Base-by-base conservation (phyloP, 92 coral and sea anemone species). In the Siderastrea siderea region DNA sequence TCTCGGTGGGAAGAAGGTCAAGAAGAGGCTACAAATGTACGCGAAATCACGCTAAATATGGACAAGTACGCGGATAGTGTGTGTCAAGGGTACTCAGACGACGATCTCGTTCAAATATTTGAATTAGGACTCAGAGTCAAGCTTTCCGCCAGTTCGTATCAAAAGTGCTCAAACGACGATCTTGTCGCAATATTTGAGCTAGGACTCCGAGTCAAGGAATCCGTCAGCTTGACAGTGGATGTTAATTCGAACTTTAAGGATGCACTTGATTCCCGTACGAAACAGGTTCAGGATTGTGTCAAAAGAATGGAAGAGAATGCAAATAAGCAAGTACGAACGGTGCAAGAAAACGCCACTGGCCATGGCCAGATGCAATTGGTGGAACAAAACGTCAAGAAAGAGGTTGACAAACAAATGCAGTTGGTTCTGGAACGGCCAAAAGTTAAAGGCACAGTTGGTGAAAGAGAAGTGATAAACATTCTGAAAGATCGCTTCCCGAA, bases 121-220 rank as follows among this genome's bases (percentile, higher is more conserved):
- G 68, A 52, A 15, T 63, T 92, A 5, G 94, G 92, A 49, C 83
- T 92, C 44, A 47, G 43, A 73, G 94, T 92, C 2, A 83, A 38
- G 17, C 87, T 83, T 17, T 73, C 90, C 6, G 80, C 38, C 38
- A 26, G 38, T 26, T 26, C 38, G 38, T 26, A 60, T 60, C 82
- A 63, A 46, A 47, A 7, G 5, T 38, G 38, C 17, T 61, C 83
- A 61, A 59, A 62, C 58, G 60, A 78, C 2, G 59, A 78, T 13
- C 70, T 61, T 4, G 71, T 78, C 0, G 62, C 2, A 1, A 47
- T 78, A 62, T 78, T 78, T 64, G 72, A 50, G 43, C 68, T 92
- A 2, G 95, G 93, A 46, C 77, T 92, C 47, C 43, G 46, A 68
- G 95, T 92, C 2, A 84, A 44, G 38, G 88, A 89, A 26, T 75